Base-by-base conservation (phyloP, 1,140 invertebrate genomes). In the Amyelois transitella region DNA sequence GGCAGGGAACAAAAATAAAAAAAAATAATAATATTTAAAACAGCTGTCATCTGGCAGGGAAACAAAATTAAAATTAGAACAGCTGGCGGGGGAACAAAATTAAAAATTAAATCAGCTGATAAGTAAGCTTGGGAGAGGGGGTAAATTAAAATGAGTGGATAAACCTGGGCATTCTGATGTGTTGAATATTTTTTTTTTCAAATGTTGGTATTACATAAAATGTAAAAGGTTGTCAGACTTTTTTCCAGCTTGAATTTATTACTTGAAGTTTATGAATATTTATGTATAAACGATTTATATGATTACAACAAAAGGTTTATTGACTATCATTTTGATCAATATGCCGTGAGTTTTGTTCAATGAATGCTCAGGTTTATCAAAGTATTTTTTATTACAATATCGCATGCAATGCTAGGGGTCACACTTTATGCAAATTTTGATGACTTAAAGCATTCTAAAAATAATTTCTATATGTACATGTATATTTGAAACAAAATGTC, bases 41-140 rank as follows among this genome's bases (percentile, higher is more conserved):
- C n/a, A n/a, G n/a, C n/a, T n/a, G n/a, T n/a, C n/a, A n/a, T n/a
- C n/a, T 73, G 73, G 69, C 72, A 72, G 75, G 65, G 55, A 72
- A 75, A 69, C 65, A 61, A 71, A 64, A 50, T 57, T 50, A 58
- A 62, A 56, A 66, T 74, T 38, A 75, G 66, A 64, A 44, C n/a
- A 71, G 71, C 71, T 57, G 60, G 54, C 52, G 56, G 53, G 51
- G 25, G 54, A 62, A 62, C 57, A 52, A 60, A 50, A 66, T 66
- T 51, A 64, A 59, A 64, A 8, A 51, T 18, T 43, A 58, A 50
- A 17, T 25, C 21, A 5, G 47, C 49, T 38, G 32, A 38, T 38
- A 14, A n/a, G 32, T 38, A 32, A 24, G 53, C 19, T 28, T 43
- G 43, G 56, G n/a, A 14, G 17, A 38, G n/a, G 5, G 17, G 4